Conservation (phyloP, 2,113 vertebrate genomes). For the Hirundichthys speculiger region DNA sequence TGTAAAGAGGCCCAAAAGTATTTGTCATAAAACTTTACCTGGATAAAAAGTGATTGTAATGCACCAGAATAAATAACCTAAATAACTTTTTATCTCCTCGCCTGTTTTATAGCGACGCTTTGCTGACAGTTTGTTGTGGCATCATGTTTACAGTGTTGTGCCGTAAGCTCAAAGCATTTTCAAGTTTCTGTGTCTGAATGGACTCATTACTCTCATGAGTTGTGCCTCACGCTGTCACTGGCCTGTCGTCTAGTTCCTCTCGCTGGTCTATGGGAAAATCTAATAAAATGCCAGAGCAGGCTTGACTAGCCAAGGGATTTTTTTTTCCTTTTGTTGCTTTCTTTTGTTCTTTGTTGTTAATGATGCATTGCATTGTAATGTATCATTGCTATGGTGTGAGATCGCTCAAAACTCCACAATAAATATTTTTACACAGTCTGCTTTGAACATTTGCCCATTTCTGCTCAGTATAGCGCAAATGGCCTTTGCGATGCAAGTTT, state of each 20-base stretch:
- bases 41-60: too few relatives aligned
- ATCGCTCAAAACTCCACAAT: constrained; percentile 1
- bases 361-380: constrained; percentile 21
- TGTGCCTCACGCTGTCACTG: constrained; percentile 16
- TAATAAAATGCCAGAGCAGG: constrained; percentile 33
- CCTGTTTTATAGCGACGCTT: too few relatives aligned
- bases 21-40: too few relatives aligned
- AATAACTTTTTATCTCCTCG: too few relatives aligned
- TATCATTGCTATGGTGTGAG: constrained; percentile 28
- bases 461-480: background rate
- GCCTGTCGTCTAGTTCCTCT: constrained; percentile 18
- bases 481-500: background rate
- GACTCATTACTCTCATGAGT: constrained; percentile 6
- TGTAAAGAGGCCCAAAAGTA: too few relatives aligned
- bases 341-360: constrained; percentile 43
- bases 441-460: constrained; percentile 17
- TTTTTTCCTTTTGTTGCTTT: constrained; percentile 14
- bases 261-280: constrained; percentile 50
- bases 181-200: background rate
- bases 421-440: constrained; percentile 10
- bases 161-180: too few relatives aligned
- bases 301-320: constrained; percentile 12
- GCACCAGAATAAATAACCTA: too few relatives aligned
- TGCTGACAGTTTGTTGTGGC: too few relatives aligned
- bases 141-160: too few relatives aligned